Evolutionary conservation across 2,888 invertebrate species (phyloP), one percentile per base, ranked within the genome.

Genomic region (Amphipoea oculea): DNA sequence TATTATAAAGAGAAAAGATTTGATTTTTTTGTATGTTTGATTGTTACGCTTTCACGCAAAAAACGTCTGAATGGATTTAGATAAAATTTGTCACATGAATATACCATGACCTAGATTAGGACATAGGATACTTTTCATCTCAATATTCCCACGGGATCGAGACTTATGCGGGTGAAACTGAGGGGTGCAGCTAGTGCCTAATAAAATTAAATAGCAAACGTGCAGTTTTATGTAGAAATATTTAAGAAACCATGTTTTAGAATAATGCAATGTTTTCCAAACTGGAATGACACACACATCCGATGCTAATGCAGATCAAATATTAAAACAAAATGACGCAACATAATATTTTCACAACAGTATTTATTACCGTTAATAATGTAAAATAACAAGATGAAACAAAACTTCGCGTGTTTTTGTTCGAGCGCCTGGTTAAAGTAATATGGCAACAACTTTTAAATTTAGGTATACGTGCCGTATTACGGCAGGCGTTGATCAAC

Each of bases 391-490:
- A 72, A 75, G 45, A 65, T 77, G 7, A 23, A 73, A 79, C 70
- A 69, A 51, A 81, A 83, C 69, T 78, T 82, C 62, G 68, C 83
- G 36, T 54, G 48, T 71, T 66, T 36, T 84, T 74, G 75, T 78
- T 85, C 48, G 76, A 89, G 86, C 91, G 91, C 92, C 92, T 92
- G 86, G 74, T 86, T 72, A 84, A 87, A 91, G 79, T 89, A 81
- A 65, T 86, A 88, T 76, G 79, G 89, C 92, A 91, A 86, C 79
- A 85, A 90, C 88, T 90, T 89, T 88, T 76, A 83, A 89, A 89
- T 88, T 84, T 73, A 84, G 75, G 68, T 79, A 74, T 74, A 75
- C 75, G 57, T 48, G 76, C 45, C 67, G 57, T 78, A 82, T 82
- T 84, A 82, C 72, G 79, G 73, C 82, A 90, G 91, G 91, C 88